Percentiles rank a stretch among this genome's conserved stretches.
phyloP scores from a whole-genome alignment of 2,888 invertebrate species.

The Argyresthia albistria region DNA sequence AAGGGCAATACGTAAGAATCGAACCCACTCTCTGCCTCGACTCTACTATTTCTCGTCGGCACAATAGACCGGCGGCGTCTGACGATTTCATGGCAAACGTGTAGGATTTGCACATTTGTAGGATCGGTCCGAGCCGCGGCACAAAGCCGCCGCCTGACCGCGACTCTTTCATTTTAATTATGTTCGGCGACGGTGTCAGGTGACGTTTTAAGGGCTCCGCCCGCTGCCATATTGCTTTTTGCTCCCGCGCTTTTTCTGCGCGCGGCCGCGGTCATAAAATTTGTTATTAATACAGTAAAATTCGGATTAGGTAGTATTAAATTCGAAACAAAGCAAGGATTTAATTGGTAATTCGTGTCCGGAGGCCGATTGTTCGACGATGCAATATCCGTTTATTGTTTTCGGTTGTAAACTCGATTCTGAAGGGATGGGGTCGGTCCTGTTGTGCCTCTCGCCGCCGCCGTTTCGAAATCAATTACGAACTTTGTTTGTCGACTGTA shows the following conservation, averaged over 20 bases:
- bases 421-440: neutral
- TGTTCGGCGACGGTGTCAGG: constrained; percentile 29
- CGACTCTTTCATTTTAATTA: constrained; percentile 27
- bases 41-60: too few species aligned
- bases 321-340: constrained; percentile 65
- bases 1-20: too few species aligned
- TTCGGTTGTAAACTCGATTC: constrained; percentile 26
- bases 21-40: too few species aligned
- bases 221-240: constrained; percentile 34
- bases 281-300: constrained; percentile 68
- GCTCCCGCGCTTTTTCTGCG: constrained; percentile 45
- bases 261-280: constrained; percentile 43
- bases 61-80: too few species aligned
- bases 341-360: constrained; percentile 60
- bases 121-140: neutral
- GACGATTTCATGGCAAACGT: too few species aligned
- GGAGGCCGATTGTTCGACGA: constrained; percentile 15
- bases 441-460: constrained; percentile 3
- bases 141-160: constrained; percentile 20
- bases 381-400: constrained; percentile 25
- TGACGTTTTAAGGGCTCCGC: constrained; percentile 47
- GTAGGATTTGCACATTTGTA: too few species aligned
- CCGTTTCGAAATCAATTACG: neutral
- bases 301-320: constrained; percentile 65
- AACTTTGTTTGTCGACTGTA: constrained; percentile 10